phyloP scores from a whole-genome alignment of 2,113 vertebrate genomes.

The Australoheros scitulus region DNA sequence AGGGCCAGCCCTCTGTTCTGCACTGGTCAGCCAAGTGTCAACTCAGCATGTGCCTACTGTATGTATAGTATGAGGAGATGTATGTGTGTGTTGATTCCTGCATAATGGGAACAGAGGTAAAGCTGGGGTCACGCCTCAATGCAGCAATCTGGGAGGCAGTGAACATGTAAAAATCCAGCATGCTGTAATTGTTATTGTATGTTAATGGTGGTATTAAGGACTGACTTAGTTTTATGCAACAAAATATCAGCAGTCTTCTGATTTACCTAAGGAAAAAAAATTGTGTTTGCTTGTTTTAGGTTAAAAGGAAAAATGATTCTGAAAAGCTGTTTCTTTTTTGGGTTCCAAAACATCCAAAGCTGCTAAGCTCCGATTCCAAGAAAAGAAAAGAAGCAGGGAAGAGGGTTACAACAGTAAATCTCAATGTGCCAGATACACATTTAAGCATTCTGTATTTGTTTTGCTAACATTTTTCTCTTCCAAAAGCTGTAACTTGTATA shows the following conservation, averaged over 20 bases:
- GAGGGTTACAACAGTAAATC: not conserved
- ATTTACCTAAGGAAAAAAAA: not conserved
- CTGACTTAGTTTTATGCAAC: not conserved
- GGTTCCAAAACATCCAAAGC: not conserved
- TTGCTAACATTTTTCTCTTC: not conserved
- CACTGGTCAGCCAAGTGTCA: conserved; percentile 62
- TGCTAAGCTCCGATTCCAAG: not conserved
- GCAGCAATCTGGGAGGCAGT: not conserved
- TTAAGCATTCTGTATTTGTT: not conserved
- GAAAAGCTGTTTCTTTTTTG: not conserved
- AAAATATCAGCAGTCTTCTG: not conserved
- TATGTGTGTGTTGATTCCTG: conserved; percentile 12
- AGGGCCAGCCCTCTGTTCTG: conserved; percentile 59
- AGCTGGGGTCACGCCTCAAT: conserved; percentile 12
- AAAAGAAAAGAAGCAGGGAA: not conserved
- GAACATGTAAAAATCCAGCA: not conserved
- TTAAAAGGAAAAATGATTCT: not conserved
- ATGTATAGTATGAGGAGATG: conserved; percentile 10
- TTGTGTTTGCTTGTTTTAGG: not conserved
- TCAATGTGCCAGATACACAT: not conserved
- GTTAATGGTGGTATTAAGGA: not conserved
- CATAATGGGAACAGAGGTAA: conserved; percentile 26
- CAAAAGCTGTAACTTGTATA: no score
- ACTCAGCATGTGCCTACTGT: conserved; percentile 50
- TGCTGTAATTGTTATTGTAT: not conserved